Base-by-base conservation (phyloP, 2,888 invertebrate species). In the Apamea epomidion region DNA sequence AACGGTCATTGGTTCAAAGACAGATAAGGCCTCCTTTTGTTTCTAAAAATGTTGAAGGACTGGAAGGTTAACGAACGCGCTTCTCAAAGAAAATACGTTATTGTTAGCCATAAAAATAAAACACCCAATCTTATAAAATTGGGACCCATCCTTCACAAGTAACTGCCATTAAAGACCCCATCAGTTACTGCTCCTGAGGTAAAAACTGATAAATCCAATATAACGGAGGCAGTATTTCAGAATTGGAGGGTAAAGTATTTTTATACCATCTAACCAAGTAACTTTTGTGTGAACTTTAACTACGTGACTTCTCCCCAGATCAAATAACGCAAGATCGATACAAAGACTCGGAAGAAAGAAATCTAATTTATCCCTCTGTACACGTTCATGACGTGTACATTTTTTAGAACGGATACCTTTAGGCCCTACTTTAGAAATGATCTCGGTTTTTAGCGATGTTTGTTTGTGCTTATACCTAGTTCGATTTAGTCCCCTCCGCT, bases 131-230 rank as follows among this genome's bases (percentile, higher is more conserved):
- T 68, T 68, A 62, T 77, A 25, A 51, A 71, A 83, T 72, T 54
- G 25, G 18, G 5, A 14, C 6, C n/a, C 71, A 83, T 77, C 4
- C 37, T 68, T 68, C 37, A 74, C 54, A 37, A 79, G 62, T 65
- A 74, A 83, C 45, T 64, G 37, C 73, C 29, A 71, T 75, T 69
- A 64, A 60, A 74, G 29, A 16, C 37, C 25, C 51, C 54, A 32
- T 78, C 25, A 60, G 42, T 45, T 74, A 60, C 65, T 73, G 29
- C 42, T 42, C 51, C 45, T 64, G 32, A 32, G n/a, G 42, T 76
- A 70, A 58, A 64, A 68, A 62, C 62, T 54, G 67, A 68, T 78
- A 82, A 48, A 77, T 48, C 16, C 67, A 62, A 58, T 77, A 83
- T 83, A 48, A 51, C 7, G 37, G 4, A 29, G 71, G 42, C 25